Evolutionary conservation across 1,140 invertebrate genomes (phyloP), one percentile per base, ranked within the genome.

Genomic region (Pseudomyrmex sp.): DNA sequence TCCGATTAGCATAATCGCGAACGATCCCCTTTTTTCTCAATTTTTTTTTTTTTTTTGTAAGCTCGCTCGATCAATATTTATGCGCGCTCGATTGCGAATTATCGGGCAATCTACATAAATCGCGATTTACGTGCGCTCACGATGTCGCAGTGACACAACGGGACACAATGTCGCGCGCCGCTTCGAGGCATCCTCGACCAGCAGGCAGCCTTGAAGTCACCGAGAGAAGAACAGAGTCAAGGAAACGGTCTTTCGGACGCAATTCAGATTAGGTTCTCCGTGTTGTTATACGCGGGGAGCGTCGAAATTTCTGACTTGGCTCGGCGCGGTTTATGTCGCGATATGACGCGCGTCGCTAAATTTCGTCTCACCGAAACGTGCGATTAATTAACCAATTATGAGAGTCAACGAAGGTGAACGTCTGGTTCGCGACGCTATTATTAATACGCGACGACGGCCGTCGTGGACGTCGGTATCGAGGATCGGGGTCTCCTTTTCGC

Each of bases 341-440:
- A 69, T 50, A 2, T 15, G 13, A 44, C 35, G 63, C 46, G 20
- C 20, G 10, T 44, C 9, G 20, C 9, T 79, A 23, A 69, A 48
- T 72, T 79, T 8, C 44, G 44, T 15, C 7, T 48, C 44, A 12
- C 44, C 65, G 65, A 79, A 35, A 70, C 12, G 5, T 50, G 20
- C n/a, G 12, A 70, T 80, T 59, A 80, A 61, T 80, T n/a, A 35
- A 72, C 20, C 12, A 80, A 80, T 80, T 80, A 79, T 79, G 52
- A 80, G 15, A 68, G n/a, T 50, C 72, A 80, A 50, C 44, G 8
- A 12, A 79, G 20, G 66, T 70, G 65, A 72, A 70, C 76, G 66
- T 70, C 10, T 79, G 75, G 35, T 69, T 35, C 35, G 76, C 23
- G 58, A 18, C 44, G 35, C 2, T 58, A 69, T 79, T 69, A 79